Conservation (phyloP, 2,888 invertebrate genomes). For the Machimus rusticus region DNA sequence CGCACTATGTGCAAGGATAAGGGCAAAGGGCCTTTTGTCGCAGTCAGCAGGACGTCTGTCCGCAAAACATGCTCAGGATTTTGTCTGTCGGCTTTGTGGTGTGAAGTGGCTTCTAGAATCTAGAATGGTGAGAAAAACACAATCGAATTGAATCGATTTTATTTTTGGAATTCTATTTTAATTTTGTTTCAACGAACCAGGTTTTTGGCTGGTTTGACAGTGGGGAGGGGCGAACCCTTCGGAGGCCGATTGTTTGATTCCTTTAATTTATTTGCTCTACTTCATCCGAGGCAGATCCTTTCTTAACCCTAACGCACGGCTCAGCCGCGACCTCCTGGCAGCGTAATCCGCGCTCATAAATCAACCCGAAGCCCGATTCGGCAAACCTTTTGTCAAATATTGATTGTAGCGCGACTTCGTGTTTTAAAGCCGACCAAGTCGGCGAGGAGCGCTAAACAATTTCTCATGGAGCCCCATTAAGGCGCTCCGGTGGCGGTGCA, state of each 20-base stretch:
- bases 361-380: neutral
- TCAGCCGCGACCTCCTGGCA: neutral
- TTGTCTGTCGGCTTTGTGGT: neutral
- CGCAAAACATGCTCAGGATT: constrained; percentile 59
- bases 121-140: neutral
- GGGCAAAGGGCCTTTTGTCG: neutral
- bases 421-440: neutral
- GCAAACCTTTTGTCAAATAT: neutral
- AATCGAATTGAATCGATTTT: constrained; percentile 35
- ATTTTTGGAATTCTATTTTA: neutral
- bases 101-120: neutral
- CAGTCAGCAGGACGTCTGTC: constrained; percentile 59
- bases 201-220: constrained; percentile 2
- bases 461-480: constrained; percentile 18
- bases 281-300: constrained; percentile 12
- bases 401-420: neutral
- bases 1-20: neutral
- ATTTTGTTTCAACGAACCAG: neutral
- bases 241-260: constrained; percentile 29
- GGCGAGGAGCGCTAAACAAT: neutral
- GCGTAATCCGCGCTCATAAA: constrained; percentile 12
- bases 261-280: constrained; percentile 32
- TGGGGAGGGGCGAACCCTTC: neutral
- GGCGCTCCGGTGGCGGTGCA: neutral
- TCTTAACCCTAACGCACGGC: constrained; percentile 13